Conservation (phyloP, 2,888 invertebrate species). For the Eristalinus aeneus region DNA sequence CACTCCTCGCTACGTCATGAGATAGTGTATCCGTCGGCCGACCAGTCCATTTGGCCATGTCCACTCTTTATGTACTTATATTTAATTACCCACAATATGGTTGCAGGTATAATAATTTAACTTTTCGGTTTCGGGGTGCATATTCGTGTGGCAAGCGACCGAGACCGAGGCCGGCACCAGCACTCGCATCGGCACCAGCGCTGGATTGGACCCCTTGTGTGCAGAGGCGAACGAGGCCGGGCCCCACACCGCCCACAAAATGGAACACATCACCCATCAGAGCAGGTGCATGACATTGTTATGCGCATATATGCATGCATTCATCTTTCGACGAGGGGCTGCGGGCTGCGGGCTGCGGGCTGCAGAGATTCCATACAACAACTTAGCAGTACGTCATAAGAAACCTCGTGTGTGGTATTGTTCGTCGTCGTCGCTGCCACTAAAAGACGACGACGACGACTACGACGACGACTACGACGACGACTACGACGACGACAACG, state of each 20-base stretch:
- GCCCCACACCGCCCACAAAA: conserved; percentile 34
- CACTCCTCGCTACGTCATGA: conserved; percentile 27
- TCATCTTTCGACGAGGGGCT: not conserved
- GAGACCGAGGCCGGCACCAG: not conserved
- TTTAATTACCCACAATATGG: conserved; percentile 72
- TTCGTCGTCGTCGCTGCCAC: conserved; percentile 40
- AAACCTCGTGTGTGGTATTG: conserved; percentile 31
- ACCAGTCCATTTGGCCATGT: conserved; percentile 67
- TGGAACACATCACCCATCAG: conserved; percentile 17
- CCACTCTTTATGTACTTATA: conserved; percentile 71
- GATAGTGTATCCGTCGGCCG: conserved; percentile 42
- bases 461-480: conserved; percentile 20
- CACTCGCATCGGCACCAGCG: not conserved
- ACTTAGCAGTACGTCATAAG: conserved; percentile 9
- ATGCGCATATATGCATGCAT: conserved; percentile 17
- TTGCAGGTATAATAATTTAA: conserved; percentile 72
- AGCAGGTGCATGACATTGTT: conserved; percentile 61
- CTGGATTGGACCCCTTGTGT: not conserved
- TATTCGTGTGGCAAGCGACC: conserved; percentile 52
- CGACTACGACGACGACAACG: not conserved
- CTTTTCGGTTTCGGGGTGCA: conserved; percentile 64
- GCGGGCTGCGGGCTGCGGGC: conserved; percentile 25
- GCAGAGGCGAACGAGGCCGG: not conserved
- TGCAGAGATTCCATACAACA: conserved; percentile 50
- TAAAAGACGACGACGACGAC: conserved; percentile 13